Percentiles rank a stretch among this genome's conserved stretches.
Evolutionary conservation across 1,140 invertebrate genomes (phyloP).

Genomic region (Drosophila rufa): DNA sequence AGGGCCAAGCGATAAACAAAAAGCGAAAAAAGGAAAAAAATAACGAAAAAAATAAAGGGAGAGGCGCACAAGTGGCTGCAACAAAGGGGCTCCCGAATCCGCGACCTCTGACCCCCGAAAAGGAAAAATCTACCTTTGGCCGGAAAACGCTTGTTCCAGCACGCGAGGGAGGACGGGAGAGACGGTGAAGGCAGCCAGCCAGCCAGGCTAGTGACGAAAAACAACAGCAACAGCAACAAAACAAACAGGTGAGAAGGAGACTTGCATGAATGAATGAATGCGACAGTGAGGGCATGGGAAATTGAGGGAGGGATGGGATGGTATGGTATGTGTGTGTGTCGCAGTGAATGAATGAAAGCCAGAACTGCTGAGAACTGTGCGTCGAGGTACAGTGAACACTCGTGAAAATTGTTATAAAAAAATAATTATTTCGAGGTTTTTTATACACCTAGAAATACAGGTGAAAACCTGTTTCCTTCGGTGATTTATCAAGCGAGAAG

Average conservation of each 20-base stretch:
- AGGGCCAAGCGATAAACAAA: constrained; percentile 68
- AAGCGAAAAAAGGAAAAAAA: constrained; percentile 11
- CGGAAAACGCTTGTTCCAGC: constrained; percentile 79
- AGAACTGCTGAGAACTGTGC: constrained; percentile 8
- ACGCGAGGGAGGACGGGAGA: constrained; percentile 30
- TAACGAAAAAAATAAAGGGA: constrained; percentile 14
- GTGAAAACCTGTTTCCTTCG: too few species aligned
- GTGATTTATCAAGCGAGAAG: too few species aligned
- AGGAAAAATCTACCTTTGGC: constrained; percentile 53
- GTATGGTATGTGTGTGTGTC: neutral
- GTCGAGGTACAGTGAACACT: constrained; percentile 5
- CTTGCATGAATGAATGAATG: constrained; percentile 72
- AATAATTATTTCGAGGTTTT: too few species aligned
- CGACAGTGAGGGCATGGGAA: constrained; percentile 19
- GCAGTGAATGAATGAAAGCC: constrained; percentile 16
- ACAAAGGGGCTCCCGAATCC: constrained; percentile 39
- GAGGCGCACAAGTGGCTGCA: constrained; percentile 73
- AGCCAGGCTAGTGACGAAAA: constrained; percentile 46
- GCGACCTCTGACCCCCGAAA: constrained; percentile 56
- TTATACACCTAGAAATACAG: too few species aligned
- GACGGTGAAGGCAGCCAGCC: constrained; percentile 24
- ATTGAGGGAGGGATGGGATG: constrained; percentile 12
- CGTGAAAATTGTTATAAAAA: neutral
- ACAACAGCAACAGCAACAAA: constrained; percentile 55
- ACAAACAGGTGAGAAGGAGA: constrained; percentile 69